A percentile compares a stretch with the other conserved stretches of the same genome.
Evolutionary conservation across 1,140 invertebrate species (phyloP).

Genomic region (Telenomus remus): DNA sequence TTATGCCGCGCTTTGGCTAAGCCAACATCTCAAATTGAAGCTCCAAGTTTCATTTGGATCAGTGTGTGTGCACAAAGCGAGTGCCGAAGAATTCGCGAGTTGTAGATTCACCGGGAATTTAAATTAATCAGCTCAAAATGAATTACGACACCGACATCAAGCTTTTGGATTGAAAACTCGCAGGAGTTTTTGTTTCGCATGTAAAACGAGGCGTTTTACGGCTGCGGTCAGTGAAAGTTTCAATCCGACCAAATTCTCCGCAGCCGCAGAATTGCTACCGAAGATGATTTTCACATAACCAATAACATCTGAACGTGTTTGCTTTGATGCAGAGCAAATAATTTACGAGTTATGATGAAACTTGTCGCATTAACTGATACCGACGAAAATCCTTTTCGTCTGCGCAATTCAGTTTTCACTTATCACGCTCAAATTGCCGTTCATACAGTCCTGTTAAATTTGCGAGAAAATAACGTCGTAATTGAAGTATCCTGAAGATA

Average conservation of each 20-base stretch:
- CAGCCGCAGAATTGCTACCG: no score
- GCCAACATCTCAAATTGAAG: conserved; percentile 51
- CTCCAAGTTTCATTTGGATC: conserved; percentile 47
- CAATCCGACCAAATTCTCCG: no score
- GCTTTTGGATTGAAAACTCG: conserved; percentile 40
- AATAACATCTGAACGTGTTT: no score
- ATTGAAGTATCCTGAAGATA: neutral
- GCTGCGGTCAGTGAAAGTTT: no score
- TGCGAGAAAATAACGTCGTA: conserved; percentile 8
- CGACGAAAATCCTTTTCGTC: no score
- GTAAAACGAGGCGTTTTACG: no score
- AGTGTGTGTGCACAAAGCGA: conserved; percentile 34
- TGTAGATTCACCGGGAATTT: conserved; percentile 36
- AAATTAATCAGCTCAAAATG: conserved; percentile 39
- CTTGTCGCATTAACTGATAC: no score
- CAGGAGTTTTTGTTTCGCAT: neutral
- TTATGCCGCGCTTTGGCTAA: conserved; percentile 41
- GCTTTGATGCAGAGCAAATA: no score
- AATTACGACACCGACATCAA: conserved; percentile 15
- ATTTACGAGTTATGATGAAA: no score
- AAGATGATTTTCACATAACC: no score
- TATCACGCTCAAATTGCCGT: conserved; percentile 18
- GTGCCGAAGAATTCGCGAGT: conserved; percentile 23
- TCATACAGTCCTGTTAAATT: conserved; percentile 20
- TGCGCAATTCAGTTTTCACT: no score